A percentile compares a stretch with the other conserved stretches of the same genome.
phyloP scores from a whole-genome alignment of 1,140 invertebrate genomes.

The Acyrthosiphon pisum region DNA sequence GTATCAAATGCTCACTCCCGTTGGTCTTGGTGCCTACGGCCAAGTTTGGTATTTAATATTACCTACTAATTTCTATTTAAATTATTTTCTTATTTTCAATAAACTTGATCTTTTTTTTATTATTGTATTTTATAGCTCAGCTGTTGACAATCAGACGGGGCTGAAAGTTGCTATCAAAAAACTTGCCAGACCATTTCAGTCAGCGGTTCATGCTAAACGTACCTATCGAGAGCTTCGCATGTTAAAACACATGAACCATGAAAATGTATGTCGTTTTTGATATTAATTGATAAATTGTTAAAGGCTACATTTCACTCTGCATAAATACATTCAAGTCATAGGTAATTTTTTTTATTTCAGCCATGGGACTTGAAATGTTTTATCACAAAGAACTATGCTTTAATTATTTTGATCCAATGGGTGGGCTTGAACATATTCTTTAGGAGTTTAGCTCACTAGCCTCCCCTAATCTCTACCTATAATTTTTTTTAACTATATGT shows the following conservation, averaged over 20 bases:
- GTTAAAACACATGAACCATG: slow-evolving; percentile 98
- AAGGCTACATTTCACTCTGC: background rate
- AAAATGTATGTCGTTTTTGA: slow-evolving; percentile 81
- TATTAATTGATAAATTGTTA: background rate
- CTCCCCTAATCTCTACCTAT: no score
- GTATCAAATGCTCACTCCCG: slow-evolving; percentile 89
- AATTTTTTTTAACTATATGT: no score
- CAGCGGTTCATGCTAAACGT: slow-evolving; percentile 97
- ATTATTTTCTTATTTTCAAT: background rate
- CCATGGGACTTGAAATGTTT: background rate
- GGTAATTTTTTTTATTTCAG: background rate
- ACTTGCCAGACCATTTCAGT: slow-evolving; percentile 95
- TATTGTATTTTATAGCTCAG: slow-evolving; percentile 71
- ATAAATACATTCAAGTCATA: background rate
- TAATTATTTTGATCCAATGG: background rate
- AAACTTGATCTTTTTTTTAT: slow-evolving; percentile 55
- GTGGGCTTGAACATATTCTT: no score
- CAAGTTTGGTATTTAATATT: slow-evolving; percentile 83
- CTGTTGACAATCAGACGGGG: slow-evolving; percentile 75
- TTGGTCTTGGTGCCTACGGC: slow-evolving; percentile 96
- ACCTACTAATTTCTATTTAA: background rate
- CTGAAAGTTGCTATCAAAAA: slow-evolving; percentile 98
- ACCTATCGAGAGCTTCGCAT: slow-evolving; percentile 96
- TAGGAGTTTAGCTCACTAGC: no score
- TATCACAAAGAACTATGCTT: background rate